Evolutionary conservation across 2,888 invertebrate species (phyloP).

Genomic region (Eristalis arbustorum): DNA sequence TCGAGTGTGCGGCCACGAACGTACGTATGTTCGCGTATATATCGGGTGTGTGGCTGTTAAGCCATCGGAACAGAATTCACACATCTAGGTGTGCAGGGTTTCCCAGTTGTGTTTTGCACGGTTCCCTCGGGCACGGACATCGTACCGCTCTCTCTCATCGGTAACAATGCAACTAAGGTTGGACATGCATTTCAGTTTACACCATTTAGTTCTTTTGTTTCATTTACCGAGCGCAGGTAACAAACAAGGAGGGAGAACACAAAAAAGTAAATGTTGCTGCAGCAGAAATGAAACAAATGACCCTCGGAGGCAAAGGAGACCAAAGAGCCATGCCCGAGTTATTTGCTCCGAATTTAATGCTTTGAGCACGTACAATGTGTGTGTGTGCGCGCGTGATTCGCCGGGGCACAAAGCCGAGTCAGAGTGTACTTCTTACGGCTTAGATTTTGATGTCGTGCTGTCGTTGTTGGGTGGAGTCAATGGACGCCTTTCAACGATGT

Average conservation of each 20-base stretch:
- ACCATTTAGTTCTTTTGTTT: constrained; percentile 56
- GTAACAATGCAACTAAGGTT: constrained; percentile 36
- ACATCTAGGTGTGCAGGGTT: constrained; percentile 24
- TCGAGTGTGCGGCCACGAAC: too few species aligned
- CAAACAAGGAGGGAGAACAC: not conserved
- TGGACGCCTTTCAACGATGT: constrained; percentile 63
- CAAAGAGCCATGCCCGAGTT: constrained; percentile 55
- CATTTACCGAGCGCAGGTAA: constrained; percentile 32
- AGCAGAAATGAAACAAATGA: constrained; percentile 54
- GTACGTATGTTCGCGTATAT: not conserved
- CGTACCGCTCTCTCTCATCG: constrained; percentile 23
- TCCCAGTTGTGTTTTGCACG: constrained; percentile 34
- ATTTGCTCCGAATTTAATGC: constrained; percentile 65
- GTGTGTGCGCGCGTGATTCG: not conserved
- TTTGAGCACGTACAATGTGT: constrained; percentile 46
- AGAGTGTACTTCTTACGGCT: constrained; percentile 38
- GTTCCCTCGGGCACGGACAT: constrained; percentile 29
- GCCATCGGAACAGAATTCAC: not conserved
- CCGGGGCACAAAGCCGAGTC: not conserved
- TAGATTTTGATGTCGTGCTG: constrained; percentile 52
- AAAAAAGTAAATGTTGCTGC: constrained; percentile 33
- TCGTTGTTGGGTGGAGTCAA: constrained; percentile 61
- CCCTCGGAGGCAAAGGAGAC: constrained; percentile 45
- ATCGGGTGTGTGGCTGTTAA: not conserved
- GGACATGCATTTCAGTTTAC: constrained; percentile 45